A percentile compares a stretch with the other conserved stretches of the same genome.
phyloP scores from a whole-genome alignment of 2,797 vertebrate species.

The Artibeus lituratus region DNA sequence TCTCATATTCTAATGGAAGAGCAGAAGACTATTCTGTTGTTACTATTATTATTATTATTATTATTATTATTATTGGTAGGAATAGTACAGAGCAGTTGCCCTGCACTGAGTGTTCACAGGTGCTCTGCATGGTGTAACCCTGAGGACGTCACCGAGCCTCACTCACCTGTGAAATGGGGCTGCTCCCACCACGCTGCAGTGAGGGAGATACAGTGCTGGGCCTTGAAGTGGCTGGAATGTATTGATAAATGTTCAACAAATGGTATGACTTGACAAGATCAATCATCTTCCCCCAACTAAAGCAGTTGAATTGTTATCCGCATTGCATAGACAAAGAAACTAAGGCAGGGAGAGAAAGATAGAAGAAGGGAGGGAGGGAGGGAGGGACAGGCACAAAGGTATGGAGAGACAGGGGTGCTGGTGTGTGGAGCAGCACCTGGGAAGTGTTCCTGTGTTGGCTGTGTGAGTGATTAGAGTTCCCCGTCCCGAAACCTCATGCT shows the following conservation, averaged over 20 bases:
- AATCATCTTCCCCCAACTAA: background rate
- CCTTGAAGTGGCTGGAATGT: rapidly evolving
- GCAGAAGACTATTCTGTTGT: background rate
- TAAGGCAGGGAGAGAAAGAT: background rate
- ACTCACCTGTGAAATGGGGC: background rate
- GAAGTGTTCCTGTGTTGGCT: background rate
- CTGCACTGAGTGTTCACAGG: background rate
- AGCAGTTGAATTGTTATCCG: background rate
- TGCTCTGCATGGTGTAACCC: background rate
- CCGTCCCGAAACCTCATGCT: background rate
- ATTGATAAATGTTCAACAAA: background rate
- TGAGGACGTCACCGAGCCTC: background rate
- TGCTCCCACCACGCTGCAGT: too few species aligned
- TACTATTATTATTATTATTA: background rate
- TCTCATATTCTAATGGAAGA: background rate
- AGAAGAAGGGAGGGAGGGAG: too few species aligned
- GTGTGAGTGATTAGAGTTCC: rapidly evolving
- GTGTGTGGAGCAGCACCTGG: rapidly evolving
- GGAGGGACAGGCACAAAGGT: too few species aligned
- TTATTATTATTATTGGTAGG: background rate
- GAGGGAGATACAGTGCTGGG: background rate
- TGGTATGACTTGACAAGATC: background rate
- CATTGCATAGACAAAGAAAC: background rate
- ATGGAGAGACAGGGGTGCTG: background rate
- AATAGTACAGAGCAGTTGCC: background rate